These are phyloP conservation scores for Psettodes erumei DNA, from an alignment of 2,113 vertebrate genomes.

Conservation along the genomic window DNA sequence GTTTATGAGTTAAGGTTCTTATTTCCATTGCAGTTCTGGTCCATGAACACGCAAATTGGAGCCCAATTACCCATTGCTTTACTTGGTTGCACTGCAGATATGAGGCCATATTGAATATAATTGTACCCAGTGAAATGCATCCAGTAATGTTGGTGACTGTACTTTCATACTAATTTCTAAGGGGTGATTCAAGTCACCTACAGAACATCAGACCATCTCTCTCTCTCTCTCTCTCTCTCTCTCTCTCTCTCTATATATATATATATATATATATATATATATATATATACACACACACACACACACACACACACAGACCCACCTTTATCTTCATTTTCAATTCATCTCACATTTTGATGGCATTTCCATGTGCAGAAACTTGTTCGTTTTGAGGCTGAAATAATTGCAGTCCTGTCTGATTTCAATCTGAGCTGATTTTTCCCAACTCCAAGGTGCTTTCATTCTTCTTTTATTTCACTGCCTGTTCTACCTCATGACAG, in stretches of 20 bases:
- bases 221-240: not conserved
- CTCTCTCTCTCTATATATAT: too few relatives aligned
- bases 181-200: conserved; percentile 63
- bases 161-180: conserved; percentile 73
- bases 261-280: too few relatives aligned
- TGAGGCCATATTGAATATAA: conserved; percentile 76
- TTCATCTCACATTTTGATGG: conserved; percentile 32
- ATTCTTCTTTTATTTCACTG: conserved; percentile 26
- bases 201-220: conserved; percentile 46
- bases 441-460: conserved; percentile 13
- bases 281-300: conserved; percentile 2
- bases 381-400: conserved; percentile 22
- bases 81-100: conserved; percentile 77
- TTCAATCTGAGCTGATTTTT: conserved; percentile 14
- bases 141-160: conserved; percentile 61
- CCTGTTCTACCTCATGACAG: conserved; percentile 16
- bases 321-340: conserved; percentile 3
- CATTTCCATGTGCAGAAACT: conserved; percentile 9
- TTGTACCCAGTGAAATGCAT: conserved; percentile 76
- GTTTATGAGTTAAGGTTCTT: conserved; percentile 70
- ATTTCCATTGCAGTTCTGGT: conserved; percentile 75
- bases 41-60: conserved; percentile 80
- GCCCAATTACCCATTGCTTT: conserved; percentile 79
- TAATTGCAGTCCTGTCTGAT: conserved; percentile 39
- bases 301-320: not conserved